Evolutionary conservation across 2,888 invertebrate genomes (phyloP).

Genomic region (Tipula vernalis): DNA sequence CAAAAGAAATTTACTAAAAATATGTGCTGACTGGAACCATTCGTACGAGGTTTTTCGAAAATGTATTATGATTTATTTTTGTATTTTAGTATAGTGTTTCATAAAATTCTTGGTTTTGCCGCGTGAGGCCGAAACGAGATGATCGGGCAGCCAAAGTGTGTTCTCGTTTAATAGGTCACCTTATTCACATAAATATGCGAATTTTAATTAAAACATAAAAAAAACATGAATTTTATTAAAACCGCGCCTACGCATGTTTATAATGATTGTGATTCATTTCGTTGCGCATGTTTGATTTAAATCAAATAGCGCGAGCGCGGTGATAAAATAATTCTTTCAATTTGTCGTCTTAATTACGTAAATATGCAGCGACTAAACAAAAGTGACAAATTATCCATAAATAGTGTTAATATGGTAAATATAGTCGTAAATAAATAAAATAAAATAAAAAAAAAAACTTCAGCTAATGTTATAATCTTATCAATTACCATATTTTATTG

Average conservation of each 20-base stretch:
- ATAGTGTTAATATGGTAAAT: slow-evolving; percentile 4
- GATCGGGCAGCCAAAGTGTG: too few species aligned
- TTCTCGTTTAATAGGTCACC: background rate
- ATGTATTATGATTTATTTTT: too few species aligned
- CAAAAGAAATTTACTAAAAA: background rate
- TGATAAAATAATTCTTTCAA: background rate
- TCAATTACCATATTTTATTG: background rate
- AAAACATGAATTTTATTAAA: background rate
- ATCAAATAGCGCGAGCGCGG: background rate
- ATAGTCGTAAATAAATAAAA: background rate
- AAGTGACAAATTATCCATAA: background rate
- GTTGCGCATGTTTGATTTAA: background rate
- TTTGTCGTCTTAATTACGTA: background rate
- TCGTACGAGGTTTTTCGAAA: too few species aligned
- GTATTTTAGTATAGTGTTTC: too few species aligned
- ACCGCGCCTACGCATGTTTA: background rate
- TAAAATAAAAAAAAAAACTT: background rate
- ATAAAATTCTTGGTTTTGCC: too few species aligned
- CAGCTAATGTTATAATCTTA: background rate
- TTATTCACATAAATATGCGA: background rate
- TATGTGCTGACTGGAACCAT: too few species aligned
- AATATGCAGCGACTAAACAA: background rate
- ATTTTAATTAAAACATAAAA: background rate
- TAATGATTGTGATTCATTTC: background rate
- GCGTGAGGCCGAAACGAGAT: too few species aligned